Percentiles rank a stretch among this genome's conserved stretches.
Conservation (phyloP, 2,113 vertebrate species). For the Grammomys dolichurus region DNA sequence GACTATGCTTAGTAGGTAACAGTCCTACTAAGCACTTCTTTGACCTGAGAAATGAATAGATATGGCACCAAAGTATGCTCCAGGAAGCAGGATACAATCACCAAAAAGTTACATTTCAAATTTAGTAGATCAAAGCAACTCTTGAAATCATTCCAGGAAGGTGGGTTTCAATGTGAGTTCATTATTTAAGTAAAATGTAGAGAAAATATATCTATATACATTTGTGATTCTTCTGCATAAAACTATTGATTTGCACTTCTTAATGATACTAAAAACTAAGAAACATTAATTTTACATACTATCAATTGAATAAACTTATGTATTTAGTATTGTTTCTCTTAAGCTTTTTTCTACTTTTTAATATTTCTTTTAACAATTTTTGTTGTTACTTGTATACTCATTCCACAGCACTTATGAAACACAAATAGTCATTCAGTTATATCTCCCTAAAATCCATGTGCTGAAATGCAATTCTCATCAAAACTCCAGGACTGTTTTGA, state of each 20-base stretch:
- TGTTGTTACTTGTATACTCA: neutral
- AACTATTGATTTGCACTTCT: neutral
- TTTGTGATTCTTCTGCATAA: neutral
- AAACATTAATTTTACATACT: neutral
- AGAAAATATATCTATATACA: neutral
- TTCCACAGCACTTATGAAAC: neutral
- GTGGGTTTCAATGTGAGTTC: neutral
- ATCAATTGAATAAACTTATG: neutral
- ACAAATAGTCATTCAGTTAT: neutral
- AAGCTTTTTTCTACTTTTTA: neutral
- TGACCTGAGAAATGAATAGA: neutral
- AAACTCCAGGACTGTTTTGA: neutral
- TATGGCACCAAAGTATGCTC: neutral
- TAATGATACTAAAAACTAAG: neutral
- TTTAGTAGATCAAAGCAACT: neutral
- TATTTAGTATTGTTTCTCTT: neutral
- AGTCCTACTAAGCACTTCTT: neutral
- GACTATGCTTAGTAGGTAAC: neutral
- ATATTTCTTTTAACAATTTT: neutral
- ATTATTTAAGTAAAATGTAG: conserved; percentile 35
- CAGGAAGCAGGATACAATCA: neutral
- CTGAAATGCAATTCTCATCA: neutral
- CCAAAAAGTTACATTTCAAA: conserved; percentile 1
- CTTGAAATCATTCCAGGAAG: neutral
- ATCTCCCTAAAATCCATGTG: neutral